Evolutionary conservation across 2,888 invertebrate genomes (phyloP), one percentile per base, ranked within the genome.

Genomic region (Tridacna gigas): DNA sequence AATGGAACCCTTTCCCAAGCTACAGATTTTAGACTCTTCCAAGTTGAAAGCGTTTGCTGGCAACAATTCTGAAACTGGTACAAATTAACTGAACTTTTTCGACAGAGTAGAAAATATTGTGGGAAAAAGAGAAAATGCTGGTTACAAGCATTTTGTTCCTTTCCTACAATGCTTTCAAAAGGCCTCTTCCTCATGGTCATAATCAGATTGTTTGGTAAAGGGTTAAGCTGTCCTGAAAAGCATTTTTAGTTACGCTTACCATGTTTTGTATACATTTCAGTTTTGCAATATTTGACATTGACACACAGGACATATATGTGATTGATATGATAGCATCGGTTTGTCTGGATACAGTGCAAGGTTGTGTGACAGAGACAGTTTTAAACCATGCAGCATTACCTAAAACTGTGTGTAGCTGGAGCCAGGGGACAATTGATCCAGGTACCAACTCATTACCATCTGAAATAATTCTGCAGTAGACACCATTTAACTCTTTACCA

Each of bases 241-340:
- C 7, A 37, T 4, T 37, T 37, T 37, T 37, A 37, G 7, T 37
- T 37, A 37, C 7, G 37, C 7, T 37, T 4, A 60, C 60, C 60
- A 60, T 60, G 4, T 9, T 9, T 25, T 71, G 13, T n/a, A 22
- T 48, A 22, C 48, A n/a, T 71, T 71, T 51, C 71, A 77, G 80
- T 22, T 80, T 63, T 60, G 18, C 63, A 18, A 22, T 80, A 20
- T 61, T 45, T 71, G 80, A 80, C 63, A 25, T 80, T 63, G 0
- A 22, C n/a, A 37, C 76, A 28, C 71, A 82, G 37, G 60, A 78
- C 48, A 22, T 60, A 13, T 82, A 78, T 67, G 56, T 78, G 2
- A 67, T 78, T 7, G 66, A 47, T 28, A 9, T 82, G 67, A 20
- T 47, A 18, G 28, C 78, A 11, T 37, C 56, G 11, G 22, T 78